Conservation (phyloP, 2,888 invertebrate genomes). For the Penaeus monodon region DNA sequence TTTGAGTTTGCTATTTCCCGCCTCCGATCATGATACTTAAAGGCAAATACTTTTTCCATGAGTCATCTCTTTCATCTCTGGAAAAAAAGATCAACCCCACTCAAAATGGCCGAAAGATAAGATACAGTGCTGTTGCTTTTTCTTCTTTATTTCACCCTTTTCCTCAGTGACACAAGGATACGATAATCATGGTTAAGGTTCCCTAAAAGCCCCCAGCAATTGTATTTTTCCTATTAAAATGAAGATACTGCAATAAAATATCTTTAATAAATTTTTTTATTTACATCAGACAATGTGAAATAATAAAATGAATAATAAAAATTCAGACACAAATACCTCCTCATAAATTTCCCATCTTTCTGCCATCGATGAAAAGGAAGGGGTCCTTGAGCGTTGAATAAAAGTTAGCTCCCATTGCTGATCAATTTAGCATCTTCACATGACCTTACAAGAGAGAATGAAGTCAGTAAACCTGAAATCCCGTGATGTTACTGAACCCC, state of each 20-base stretch:
- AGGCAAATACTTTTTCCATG: no score
- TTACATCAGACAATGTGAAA: no score
- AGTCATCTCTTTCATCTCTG: not conserved
- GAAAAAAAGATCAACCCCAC: not conserved
- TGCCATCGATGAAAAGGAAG: not conserved
- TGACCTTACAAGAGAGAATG: not conserved
- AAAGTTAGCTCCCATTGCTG: not conserved
- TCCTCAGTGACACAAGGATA: not conserved
- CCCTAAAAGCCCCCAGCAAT: not conserved
- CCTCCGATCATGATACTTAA: no score
- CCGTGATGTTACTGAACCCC: not conserved
- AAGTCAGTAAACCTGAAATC: not conserved
- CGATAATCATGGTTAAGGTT: constrained; percentile 18
- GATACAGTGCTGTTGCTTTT: not conserved
- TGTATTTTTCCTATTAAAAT: no score
- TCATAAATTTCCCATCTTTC: not conserved
- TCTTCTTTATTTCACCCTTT: not conserved
- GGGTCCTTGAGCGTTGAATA: not conserved
- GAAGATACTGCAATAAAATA: no score
- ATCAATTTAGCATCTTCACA: not conserved
- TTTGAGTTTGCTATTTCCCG: no score
- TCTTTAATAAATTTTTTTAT: no score
- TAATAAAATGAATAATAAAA: no score
- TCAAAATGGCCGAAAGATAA: not conserved
- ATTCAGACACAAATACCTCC: no score